Evolutionary conservation across 2,113 vertebrate species (phyloP), one percentile per base, ranked within the genome.

Genomic region (Benitochromis conjunctus): DNA sequence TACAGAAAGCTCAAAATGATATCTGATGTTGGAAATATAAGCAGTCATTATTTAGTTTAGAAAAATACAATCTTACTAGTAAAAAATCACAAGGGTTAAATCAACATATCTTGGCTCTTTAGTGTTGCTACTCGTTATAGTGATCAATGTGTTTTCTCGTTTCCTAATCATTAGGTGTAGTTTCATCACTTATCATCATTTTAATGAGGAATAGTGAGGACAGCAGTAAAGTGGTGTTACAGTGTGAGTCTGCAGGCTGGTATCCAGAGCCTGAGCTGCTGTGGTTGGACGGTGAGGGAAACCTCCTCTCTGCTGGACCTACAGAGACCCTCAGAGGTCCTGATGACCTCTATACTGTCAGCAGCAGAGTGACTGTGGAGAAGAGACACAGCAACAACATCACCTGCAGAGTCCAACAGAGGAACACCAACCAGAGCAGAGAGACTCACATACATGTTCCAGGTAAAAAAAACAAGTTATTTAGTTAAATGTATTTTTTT

Each of bases 1-100:
- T 0, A 21, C 62, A 66, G 34, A 9, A 66, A 38, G 19, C 0
- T 13, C 2, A 64, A 6, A 21, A 21, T 66, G 19, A 66, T 0
- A 41, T 13, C 36, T 69, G 0, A 43, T 69, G 36, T 21, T 66
- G 4, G 0, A 0, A 55, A 21, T 9, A 41, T 36, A 11, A 64
- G n/a, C 34, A 64, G 10, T 41, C 4, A 41, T 0, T 38, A 21
- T 64, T n/a, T 38, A 13, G 1, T 64, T 64, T n/a, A 38, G 1
- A 13, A 1, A 8, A 19, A 2, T 10, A 18, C 29, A 62, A 0
- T 36, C 18, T 1, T 64, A 36, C 3, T 36, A 3, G 2, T 38
- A 64, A 2, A 1, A 2, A 38, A 0, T 38, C 10, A 38, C 0
- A 64, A 64, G 3, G 1, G 10, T 64, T 7, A 64, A 9, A n/a